Percentiles rank a stretch among this genome's conserved stretches.
These are phyloP conservation scores for Sapajus apella DNA, from an alignment of 2,113 vertebrate species.

Conservation along the genomic window DNA sequence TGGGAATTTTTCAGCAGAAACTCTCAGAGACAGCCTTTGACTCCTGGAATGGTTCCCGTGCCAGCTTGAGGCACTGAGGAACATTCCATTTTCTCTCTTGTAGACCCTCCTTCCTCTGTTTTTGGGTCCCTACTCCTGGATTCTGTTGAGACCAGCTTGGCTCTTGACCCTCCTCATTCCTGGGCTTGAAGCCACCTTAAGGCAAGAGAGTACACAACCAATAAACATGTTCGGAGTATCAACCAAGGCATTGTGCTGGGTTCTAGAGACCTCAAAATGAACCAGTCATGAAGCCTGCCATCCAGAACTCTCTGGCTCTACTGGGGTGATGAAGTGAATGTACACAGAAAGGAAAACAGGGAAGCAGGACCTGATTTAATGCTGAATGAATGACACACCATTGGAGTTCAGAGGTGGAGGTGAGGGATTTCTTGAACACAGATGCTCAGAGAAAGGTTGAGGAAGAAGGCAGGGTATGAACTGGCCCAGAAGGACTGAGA, in stretches of 20 bases:
- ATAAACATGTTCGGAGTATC: neutral
- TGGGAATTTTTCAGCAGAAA: neutral
- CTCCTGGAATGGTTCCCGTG: accelerated
- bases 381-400: neutral
- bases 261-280: neutral
- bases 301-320: neutral
- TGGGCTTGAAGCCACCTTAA: neutral
- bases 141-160: neutral
- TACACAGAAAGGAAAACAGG: neutral
- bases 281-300: neutral
- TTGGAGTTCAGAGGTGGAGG: neutral
- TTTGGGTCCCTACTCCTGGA: neutral
- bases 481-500: neutral
- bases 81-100: neutral
- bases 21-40: neutral
- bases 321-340: neutral
- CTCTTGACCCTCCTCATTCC: neutral
- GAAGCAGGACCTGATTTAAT: neutral
- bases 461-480: neutral
- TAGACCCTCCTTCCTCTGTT: neutral
- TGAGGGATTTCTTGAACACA: neutral
- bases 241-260: neutral
- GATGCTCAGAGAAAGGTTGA: neutral
- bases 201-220: neutral
- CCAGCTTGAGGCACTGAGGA: neutral